Conservation (phyloP, 2,888 invertebrate genomes). For the Acholoe squamosa region DNA sequence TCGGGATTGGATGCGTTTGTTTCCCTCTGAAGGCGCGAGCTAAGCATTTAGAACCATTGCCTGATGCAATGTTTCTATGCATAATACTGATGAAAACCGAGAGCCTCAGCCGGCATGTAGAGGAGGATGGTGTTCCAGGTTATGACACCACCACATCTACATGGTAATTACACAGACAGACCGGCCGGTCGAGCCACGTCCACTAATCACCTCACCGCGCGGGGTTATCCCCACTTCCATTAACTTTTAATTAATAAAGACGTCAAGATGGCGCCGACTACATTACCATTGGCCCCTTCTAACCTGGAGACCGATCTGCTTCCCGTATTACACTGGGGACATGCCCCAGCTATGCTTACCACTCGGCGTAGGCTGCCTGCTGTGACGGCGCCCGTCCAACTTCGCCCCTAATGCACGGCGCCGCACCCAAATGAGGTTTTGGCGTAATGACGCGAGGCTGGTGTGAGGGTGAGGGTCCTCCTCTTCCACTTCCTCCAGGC, state of each 20-base stretch:
- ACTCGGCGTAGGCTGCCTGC: too few relatives aligned
- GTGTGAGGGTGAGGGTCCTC: neutral
- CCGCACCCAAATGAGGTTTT: conserved; percentile 45
- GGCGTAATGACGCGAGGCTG: conserved; percentile 42
- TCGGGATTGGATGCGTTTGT: too few relatives aligned
- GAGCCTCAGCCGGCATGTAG: neutral
- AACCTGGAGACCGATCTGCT: neutral
- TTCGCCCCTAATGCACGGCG: conserved; percentile 24
- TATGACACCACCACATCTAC: conserved; percentile 29
- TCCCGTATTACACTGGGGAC: neutral
- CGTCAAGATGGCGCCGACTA: conserved; percentile 53
- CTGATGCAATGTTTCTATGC: too few relatives aligned
- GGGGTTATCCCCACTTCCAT: conserved; percentile 55
- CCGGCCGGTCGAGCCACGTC: neutral
- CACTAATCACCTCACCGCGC: neutral
- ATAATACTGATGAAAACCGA: neutral
- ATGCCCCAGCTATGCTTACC: neutral
- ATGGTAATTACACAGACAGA: conserved; percentile 40
- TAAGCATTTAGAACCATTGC: too few relatives aligned
- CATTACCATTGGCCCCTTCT: conserved; percentile 46
- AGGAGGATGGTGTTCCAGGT: neutral
- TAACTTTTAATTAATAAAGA: conserved; percentile 59
- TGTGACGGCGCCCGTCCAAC: neutral
- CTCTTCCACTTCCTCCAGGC: too few relatives aligned
- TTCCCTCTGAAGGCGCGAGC: too few relatives aligned